These are phyloP conservation scores for Odontamblyopus lacepedii DNA, from an alignment of 2,797 vertebrate species.

Conservation along the genomic window DNA sequence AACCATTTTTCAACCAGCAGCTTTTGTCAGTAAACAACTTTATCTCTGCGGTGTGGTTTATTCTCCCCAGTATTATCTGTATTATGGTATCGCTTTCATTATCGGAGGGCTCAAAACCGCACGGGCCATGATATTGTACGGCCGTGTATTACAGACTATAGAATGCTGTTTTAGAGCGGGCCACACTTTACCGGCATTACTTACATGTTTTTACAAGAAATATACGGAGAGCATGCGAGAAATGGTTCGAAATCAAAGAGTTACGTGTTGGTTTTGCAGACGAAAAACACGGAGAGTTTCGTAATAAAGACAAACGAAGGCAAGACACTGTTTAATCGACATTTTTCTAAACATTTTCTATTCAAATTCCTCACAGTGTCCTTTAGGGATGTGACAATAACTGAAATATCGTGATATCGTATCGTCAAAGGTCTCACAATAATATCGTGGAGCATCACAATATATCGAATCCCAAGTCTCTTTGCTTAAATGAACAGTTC, in stretches of 20 bases:
- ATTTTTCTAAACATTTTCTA: too few species aligned
- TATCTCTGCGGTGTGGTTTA: conserved; percentile 64
- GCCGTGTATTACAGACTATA: conserved; percentile 31
- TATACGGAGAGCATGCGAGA: background rate
- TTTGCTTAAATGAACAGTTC: too few species aligned
- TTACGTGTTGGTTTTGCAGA: background rate
- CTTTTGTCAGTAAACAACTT: conserved; percentile 71
- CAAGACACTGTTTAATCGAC: too few species aligned
- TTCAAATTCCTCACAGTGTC: too few species aligned
- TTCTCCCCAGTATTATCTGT: conserved; percentile 67
- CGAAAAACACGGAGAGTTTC: too few species aligned
- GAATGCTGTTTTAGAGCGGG: conserved; percentile 18
- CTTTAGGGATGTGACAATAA: too few species aligned
- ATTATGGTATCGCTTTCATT: conserved; percentile 66
- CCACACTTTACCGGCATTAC: conserved; percentile 26
- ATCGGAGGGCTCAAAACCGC: conserved; percentile 59
- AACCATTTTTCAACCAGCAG: conserved; percentile 66
- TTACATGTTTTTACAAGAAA: conserved; percentile 20
- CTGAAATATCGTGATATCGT: too few species aligned
- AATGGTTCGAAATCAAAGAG: conserved; percentile 15
- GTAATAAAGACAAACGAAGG: too few species aligned
- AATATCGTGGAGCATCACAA: too few species aligned
- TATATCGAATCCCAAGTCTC: too few species aligned
- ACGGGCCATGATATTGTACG: conserved; percentile 46
- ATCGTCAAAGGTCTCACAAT: too few species aligned